Evolutionary conservation across 2,113 vertebrate species (phyloP), one percentile per base, ranked within the genome.

Genomic region (Carollia perspicillata): DNA sequence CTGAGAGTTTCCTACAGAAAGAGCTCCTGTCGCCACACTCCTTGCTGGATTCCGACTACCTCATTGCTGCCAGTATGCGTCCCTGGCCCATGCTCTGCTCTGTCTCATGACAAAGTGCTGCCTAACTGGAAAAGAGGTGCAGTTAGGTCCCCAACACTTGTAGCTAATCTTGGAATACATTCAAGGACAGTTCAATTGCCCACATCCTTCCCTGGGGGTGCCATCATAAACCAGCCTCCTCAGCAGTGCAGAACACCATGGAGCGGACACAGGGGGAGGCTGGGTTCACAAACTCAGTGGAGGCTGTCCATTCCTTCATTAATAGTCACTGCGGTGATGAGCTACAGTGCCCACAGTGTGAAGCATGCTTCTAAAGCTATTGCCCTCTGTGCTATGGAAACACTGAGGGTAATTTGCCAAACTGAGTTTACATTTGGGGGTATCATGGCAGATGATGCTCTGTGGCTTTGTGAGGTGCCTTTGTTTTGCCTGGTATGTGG

Each of bases 321-420:
- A 66, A 40, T 20, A 40, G 18, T 51, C 26, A n/a, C 14, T n/a
- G n/a, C 44, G 5, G 6, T 10, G 10, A 40, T 28, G 37, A 68
- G 33, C 80, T 72, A 0, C 0, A 0, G 1, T 28, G 23, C 35
- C 51, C 44, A 44, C 23, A 58, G 1, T 68, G 26, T 12, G 28
- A 23, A 11, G 9, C 40, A 33, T 35, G 4, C 26, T 84, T 60
- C 9, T 26, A 14, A 66, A 53, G 65, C 18, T 16, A 10, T 71
- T 8, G 0, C 20, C 42, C 10, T 58, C 0, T 44, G 11, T 8
- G 2, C 35, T 22, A 0, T 35, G 30, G 88, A 71, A 65, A 42
- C 16, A 12, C 13, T 12, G 28, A 84, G 33, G 51, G 16, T 23
- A 33, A 12, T 22, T 84, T 78, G 30, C 23, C 58, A 55, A 81